Base-by-base conservation (phyloP, 2,113 vertebrate species). In the Phyllostomus hastatus region DNA sequence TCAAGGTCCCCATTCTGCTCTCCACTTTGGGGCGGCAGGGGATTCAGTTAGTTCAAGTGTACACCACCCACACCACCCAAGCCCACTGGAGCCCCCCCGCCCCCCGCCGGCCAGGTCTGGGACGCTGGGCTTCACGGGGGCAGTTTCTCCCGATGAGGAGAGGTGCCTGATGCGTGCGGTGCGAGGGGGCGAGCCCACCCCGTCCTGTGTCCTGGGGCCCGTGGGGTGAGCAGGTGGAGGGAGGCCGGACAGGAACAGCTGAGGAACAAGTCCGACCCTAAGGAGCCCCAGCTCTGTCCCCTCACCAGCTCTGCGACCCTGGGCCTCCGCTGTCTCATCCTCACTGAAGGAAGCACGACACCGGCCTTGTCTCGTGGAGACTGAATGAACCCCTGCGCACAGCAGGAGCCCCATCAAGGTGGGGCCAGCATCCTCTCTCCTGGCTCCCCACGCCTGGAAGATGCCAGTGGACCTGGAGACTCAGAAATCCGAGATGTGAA, bases 311-410 rank as follows among this genome's bases (percentile, higher is more conserved):
- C 3, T 26, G 41, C 35, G 48, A 75, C 46, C 64, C 17, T 20
- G 52, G 31, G 76, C 89, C 89, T 95, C 93, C 17, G 88, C 85
- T 92, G 96, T 75, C 88, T 94, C 19, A 0, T 0, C 82, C 80
- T 35, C 73, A 3, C 22, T 57, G 61, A 94, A 9, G 24, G 72
- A 50, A 92, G 31, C 57, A n/a, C 0, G 5, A 72, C 24, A 2
- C 26, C 89, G 66, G 2, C 64, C 50, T 70, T 41, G 38, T 72
- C 87, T 83, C 31, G 8, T 66, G 52, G 67, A 54, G 73, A 72
- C 52, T 81, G 76, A 75, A 67, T 54, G 69, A 79, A n/a, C 0
- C 4, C n/a, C 75, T 64, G 20, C 6, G 14, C 35, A 22, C 9
- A 59, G n/a, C 46, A 10, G 88, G 82, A 46, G 35, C 11, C 87